A percentile compares a stretch with the other conserved stretches of the same genome.
Conservation (phyloP, 2,797 vertebrate species). For the Limosa lapponica region DNA sequence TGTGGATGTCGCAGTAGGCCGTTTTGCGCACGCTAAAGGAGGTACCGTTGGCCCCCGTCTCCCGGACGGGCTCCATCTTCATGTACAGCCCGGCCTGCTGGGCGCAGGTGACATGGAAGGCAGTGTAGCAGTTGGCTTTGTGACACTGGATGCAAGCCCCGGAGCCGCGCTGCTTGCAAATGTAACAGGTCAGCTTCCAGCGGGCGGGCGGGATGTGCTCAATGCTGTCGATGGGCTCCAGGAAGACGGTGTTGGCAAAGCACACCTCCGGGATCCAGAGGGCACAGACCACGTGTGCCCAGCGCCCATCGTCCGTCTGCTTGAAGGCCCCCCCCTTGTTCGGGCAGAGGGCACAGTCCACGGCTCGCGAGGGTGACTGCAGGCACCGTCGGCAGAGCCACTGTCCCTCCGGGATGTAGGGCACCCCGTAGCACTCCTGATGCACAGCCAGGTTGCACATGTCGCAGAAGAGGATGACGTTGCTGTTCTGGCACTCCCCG, state of each 20-base stretch:
- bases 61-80: conserved; percentile 99
- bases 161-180: conserved; percentile 97
- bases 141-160: conserved; percentile 99
- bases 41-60: conserved; percentile 95
- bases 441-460: conserved; percentile 99
- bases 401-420: conserved; percentile 98
- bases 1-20: conserved; percentile 98
- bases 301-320: conserved; percentile 97
- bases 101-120: conserved; percentile 98
- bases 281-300: conserved; percentile 98
- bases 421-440: conserved; percentile 98
- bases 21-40: conserved; percentile 99
- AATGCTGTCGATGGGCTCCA: conserved; percentile 98
- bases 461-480: conserved; percentile 98
- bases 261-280: conserved; percentile 99
- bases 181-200: conserved; percentile 99
- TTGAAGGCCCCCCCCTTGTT: conserved; percentile 99
- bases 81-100: conserved; percentile 99
- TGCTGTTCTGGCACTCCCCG: conserved; percentile 98
- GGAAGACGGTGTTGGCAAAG: conserved; percentile 98
- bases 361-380: conserved; percentile 95
- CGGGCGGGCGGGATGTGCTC: conserved; percentile 97
- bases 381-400: conserved; percentile 98
- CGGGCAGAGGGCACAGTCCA: conserved; percentile 97
- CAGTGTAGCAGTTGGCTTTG: conserved; percentile 99